These are phyloP conservation scores for Baryphthengus martii DNA, from an alignment of 2,113 vertebrate species.

Conservation along the genomic window DNA sequence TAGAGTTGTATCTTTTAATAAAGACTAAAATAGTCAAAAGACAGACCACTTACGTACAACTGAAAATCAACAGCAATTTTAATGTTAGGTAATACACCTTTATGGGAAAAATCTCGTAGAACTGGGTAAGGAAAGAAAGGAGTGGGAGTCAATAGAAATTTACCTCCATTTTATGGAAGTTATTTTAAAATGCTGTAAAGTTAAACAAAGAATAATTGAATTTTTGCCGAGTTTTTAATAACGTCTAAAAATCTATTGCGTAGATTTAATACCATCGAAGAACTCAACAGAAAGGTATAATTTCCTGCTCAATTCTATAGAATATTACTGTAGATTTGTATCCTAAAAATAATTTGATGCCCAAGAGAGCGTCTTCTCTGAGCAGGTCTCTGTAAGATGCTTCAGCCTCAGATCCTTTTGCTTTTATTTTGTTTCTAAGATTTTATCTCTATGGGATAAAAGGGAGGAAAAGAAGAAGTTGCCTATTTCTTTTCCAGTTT, in stretches of 20 bases:
- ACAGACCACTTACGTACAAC: background rate
- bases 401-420: background rate
- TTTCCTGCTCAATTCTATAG: slow-evolving; percentile 34
- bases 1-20: background rate
- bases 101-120: slow-evolving; percentile 1
- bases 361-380: background rate
- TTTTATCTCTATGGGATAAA: background rate
- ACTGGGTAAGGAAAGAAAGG: slow-evolving; percentile 14
- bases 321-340: background rate
- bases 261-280: slow-evolving; percentile 18
- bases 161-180: slow-evolving; percentile 26
- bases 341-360: slow-evolving; percentile 20
- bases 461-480: background rate
- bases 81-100: slow-evolving; percentile 10
- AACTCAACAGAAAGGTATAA: slow-evolving; percentile 9
- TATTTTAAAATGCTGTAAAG: slow-evolving; percentile 41
- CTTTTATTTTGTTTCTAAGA: background rate
- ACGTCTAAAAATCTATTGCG: background rate
- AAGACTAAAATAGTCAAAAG: slow-evolving; percentile 25
- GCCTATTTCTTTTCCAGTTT: background rate
- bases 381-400: background rate
- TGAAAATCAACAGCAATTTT: slow-evolving; percentile 24
- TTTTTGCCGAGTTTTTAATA: slow-evolving; percentile 48
- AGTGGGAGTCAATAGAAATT: slow-evolving; percentile 28
- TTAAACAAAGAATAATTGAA: slow-evolving; percentile 61